Conservation (phyloP, 2,797 vertebrate species). For the Diplodus sargus region DNA sequence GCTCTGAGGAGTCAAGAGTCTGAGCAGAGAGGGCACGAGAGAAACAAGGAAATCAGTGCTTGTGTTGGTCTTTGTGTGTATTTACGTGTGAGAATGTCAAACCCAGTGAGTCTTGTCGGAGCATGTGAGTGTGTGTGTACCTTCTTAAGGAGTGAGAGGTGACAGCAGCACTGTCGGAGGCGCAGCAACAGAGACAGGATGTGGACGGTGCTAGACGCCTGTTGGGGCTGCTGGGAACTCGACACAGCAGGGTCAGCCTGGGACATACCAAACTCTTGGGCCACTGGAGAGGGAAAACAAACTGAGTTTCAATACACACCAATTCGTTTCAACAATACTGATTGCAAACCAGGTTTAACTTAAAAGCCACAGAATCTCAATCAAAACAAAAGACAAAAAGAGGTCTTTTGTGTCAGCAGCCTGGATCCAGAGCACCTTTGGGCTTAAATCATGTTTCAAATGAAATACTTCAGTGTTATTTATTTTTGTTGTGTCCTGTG, state of each 20-base stretch:
- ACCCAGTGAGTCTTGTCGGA: neutral
- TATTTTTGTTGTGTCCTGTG: no score
- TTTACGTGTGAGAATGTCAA: conserved; percentile 6
- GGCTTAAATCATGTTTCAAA: no score
- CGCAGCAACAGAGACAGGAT: conserved; percentile 94
- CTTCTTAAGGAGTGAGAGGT: conserved; percentile 93
- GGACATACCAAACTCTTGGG: conserved; percentile 86
- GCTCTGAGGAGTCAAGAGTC: conserved; percentile 89
- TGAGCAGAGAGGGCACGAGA: conserved; percentile 53
- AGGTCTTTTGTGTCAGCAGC: no score
- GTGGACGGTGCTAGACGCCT: conserved; percentile 87
- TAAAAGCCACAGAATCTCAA: no score
- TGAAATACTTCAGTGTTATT: no score
- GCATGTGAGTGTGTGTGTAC: conserved; percentile 71
- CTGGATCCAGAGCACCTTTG: no score
- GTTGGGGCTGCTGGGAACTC: conserved; percentile 63
- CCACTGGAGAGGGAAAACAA: conserved; percentile 78
- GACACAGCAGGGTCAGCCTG: conserved; percentile 54
- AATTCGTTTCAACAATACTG: neutral
- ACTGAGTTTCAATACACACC: neutral
- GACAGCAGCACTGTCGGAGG: conserved; percentile 96
- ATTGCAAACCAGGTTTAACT: neutral
- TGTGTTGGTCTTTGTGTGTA: neutral
- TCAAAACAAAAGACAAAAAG: no score
- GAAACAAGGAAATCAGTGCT: neutral